Conservation (phyloP, 2,888 invertebrate species). For the Seira musarum region DNA sequence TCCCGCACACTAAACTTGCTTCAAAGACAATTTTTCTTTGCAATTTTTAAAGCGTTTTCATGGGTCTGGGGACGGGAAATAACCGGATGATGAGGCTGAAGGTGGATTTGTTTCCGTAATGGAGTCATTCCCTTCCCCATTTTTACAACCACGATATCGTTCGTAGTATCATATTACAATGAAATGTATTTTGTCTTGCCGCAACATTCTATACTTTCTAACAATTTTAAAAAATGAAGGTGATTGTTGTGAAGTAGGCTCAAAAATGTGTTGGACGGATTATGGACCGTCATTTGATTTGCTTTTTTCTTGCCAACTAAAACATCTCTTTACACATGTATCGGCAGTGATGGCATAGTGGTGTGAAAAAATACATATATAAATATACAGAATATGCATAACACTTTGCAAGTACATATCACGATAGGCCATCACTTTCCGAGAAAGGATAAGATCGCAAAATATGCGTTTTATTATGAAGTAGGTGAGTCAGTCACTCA, state of each 20-base stretch:
- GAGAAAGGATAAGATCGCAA: too few relatives aligned
- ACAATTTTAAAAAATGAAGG: too few relatives aligned
- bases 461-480: neutral
- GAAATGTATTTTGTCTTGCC: too few relatives aligned
- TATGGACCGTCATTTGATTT: slow-evolving; percentile 26
- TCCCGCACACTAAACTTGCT: neutral
- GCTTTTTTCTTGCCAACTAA: neutral
- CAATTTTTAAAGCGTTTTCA: neutral
- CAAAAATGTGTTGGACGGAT: slow-evolving; percentile 16
- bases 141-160: neutral
- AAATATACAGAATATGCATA: slow-evolving; percentile 2
- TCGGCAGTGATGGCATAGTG: neutral
- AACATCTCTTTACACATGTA: too few relatives aligned
- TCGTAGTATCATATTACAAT: too few relatives aligned
- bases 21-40: slow-evolving; percentile 3
- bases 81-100: slow-evolving; percentile 43
- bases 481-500: slow-evolving; percentile 36
- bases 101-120: slow-evolving; percentile 24
- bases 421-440: too few relatives aligned
- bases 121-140: neutral
- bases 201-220: too few relatives aligned
- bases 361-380: slow-evolving; percentile 25
- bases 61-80: neutral
- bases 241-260: too few relatives aligned
- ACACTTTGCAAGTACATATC: too few relatives aligned